phyloP scores from a whole-genome alignment of 2,888 invertebrate genomes.

The Drosophila setosimentum region DNA sequence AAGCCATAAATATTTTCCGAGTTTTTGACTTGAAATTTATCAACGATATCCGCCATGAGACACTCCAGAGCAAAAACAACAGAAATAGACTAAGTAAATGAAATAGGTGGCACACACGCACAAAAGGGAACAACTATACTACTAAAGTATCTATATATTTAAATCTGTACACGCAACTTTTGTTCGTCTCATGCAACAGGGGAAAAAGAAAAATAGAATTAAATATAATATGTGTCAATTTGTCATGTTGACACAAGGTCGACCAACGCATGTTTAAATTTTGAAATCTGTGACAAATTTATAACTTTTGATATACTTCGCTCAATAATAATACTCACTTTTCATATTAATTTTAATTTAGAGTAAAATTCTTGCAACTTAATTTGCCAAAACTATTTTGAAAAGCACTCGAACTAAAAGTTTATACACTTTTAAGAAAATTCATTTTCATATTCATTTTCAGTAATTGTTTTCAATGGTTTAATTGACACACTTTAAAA shows the following conservation, averaged over 20 bases:
- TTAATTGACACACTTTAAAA: neutral
- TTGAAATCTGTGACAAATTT: neutral
- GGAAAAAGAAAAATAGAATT: neutral
- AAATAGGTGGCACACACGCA: conserved; percentile 14
- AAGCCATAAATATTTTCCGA: conserved; percentile 81
- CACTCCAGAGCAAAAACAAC: conserved; percentile 3
- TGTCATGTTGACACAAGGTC: neutral
- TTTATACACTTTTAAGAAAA: neutral
- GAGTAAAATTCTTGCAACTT: neutral
- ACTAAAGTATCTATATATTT: neutral
- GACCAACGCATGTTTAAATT: neutral
- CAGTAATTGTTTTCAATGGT: neutral
- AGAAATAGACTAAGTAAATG: neutral
- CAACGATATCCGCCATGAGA: conserved; percentile 76
- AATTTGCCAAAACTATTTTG: neutral
- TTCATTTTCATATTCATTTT: neutral
- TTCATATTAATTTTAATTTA: neutral
- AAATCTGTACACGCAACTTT: neutral
- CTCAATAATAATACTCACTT: neutral
- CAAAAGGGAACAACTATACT: conserved; percentile 3
- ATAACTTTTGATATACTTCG: neutral
- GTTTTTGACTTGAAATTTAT: conserved; percentile 80
- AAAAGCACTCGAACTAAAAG: neutral
- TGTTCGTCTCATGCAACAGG: neutral
- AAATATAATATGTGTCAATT: neutral